These are phyloP conservation scores for Protophormia terraenovae DNA, from an alignment of 2,888 invertebrate genomes.

Conservation along the genomic window DNA sequence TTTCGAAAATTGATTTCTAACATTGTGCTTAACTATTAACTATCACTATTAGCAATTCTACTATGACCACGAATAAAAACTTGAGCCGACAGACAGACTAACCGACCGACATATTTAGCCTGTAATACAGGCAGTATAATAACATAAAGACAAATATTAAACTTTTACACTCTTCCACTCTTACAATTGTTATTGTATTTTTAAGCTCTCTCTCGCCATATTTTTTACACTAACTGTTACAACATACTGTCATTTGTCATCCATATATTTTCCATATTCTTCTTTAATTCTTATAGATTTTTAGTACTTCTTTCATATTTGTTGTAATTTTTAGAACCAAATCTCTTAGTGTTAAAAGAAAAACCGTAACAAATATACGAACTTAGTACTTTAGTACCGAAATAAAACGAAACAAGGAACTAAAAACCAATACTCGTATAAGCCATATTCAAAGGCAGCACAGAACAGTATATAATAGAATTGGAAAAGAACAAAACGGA, in stretches of 20 bases:
- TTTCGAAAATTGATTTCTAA: not conserved
- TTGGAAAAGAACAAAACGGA: conserved; percentile 47
- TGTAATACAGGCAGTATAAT: not conserved
- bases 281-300: not conserved
- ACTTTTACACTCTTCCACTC: not conserved
- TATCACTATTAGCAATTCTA: not conserved
- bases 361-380: not conserved
- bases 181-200: not conserved
- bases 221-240: not conserved
- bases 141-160: not conserved
- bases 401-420: conserved; percentile 27
- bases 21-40: not conserved
- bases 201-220: not conserved
- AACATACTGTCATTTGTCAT: not conserved
- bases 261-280: not conserved
- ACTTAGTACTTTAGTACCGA: conserved; percentile 20
- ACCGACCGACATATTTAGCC: not conserved
- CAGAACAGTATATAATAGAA: conserved; percentile 50
- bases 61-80: not conserved
- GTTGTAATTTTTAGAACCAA: conserved; percentile 37
- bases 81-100: not conserved
- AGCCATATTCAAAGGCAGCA: conserved; percentile 42
- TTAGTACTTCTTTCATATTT: conserved; percentile 16
- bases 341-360: not conserved
- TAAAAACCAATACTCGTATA: conserved; percentile 28